These are phyloP conservation scores for Nycticryphes semicollaris DNA, from an alignment of 2,113 vertebrate species.

Conservation along the genomic window DNA sequence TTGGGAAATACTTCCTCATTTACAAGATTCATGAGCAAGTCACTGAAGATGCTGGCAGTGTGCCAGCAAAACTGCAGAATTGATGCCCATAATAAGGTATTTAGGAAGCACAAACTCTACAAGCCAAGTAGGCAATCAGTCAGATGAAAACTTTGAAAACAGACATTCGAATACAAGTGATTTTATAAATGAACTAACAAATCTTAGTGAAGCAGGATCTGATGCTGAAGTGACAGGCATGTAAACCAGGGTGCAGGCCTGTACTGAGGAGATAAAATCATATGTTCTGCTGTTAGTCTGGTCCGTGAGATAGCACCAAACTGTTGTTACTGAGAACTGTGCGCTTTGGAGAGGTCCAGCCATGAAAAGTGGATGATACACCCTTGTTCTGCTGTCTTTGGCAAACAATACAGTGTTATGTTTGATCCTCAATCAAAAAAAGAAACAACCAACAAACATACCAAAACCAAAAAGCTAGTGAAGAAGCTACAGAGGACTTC, in stretches of 20 bases:
- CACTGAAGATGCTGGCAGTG: neutral
- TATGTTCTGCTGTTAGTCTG: neutral
- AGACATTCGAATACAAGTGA: neutral
- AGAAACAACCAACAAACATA: no score
- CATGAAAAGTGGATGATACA: neutral
- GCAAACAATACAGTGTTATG: fast-evolving
- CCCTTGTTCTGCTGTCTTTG: neutral
- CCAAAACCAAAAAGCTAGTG: neutral
- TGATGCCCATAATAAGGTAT: neutral
- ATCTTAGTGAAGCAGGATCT: neutral
- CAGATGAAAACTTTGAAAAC: neutral
- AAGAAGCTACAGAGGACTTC: neutral
- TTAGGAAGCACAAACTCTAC: neutral
- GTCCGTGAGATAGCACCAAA: neutral
- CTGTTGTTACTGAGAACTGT: neutral
- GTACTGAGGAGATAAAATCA: neutral
- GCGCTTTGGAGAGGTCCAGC: neutral
- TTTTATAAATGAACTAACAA: neutral
- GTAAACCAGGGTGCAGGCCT: neutral
- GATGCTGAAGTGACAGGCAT: neutral
- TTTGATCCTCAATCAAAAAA: neutral
- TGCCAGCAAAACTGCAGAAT: neutral
- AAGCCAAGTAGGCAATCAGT: neutral
- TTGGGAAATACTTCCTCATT: neutral
- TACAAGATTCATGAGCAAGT: neutral